phyloP scores from a whole-genome alignment of 2,113 vertebrate species.

The Eudorcas thomsonii region DNA sequence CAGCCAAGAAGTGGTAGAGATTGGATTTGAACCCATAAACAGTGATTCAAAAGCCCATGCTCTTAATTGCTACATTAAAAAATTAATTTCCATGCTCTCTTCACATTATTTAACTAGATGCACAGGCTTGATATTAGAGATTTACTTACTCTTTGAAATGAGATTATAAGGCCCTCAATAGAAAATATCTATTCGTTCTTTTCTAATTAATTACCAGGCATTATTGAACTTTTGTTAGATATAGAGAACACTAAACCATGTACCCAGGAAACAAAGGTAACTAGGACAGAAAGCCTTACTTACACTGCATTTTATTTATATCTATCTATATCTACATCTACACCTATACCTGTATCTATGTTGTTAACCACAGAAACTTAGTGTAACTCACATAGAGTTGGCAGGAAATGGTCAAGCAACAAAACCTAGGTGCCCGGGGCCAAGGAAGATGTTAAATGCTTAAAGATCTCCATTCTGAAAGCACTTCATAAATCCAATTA shows the following conservation, averaged over 20 bases:
- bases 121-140: not conserved
- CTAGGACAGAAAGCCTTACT: not conserved
- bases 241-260: not conserved
- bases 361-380: not conserved
- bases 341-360: not conserved
- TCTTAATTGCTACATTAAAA: not conserved
- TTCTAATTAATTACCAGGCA: not conserved
- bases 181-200: not conserved
- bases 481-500: not conserved
- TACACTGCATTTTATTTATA: not conserved
- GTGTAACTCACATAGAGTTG: not conserved
- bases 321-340: not conserved
- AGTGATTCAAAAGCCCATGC: not conserved
- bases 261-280: not conserved
- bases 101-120: not conserved
- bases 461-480: not conserved
- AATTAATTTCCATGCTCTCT: not conserved
- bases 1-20: not conserved
- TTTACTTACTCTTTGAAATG: conserved; percentile 25
- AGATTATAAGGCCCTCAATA: not conserved
- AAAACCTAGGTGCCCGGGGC: not conserved
- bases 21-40: not conserved
- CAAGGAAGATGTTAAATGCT: not conserved
- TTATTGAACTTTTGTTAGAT: not conserved
- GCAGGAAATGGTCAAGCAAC: not conserved